These are phyloP conservation scores for Morus bassanus DNA, from an alignment of 2,797 vertebrate genomes.

Conservation along the genomic window DNA sequence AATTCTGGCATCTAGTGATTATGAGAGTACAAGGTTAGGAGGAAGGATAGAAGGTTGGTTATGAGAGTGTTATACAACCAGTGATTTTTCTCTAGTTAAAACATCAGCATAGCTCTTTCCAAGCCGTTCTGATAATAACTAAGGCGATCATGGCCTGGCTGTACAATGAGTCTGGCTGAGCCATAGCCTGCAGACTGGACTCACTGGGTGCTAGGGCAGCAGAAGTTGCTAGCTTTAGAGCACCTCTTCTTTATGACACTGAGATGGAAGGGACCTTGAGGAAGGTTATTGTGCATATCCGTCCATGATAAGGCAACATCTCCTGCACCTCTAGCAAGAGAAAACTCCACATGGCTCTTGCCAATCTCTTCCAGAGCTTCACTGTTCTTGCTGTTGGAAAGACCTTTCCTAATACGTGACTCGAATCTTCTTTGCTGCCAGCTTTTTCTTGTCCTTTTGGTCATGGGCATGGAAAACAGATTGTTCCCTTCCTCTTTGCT, in stretches of 20 bases:
- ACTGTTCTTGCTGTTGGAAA: not conserved
- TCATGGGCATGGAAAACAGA: slow-evolving; percentile 2
- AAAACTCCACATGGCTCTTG: not conserved
- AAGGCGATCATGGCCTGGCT: not conserved
- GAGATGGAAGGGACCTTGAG: not conserved
- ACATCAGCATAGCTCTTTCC: not conserved
- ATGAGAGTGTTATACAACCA: not conserved
- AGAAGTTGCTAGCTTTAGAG: not conserved
- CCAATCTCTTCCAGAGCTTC: not conserved
- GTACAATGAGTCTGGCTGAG: not conserved
- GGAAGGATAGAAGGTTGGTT: not conserved
- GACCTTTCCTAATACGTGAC: not conserved
- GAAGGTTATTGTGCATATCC: not conserved
- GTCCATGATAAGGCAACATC: not conserved
- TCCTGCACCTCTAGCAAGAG: not conserved
- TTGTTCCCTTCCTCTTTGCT: slow-evolving; percentile 20
- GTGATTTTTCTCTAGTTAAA: not conserved
- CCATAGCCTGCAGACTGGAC: not conserved
- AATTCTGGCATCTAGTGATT: not conserved
- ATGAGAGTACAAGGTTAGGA: not conserved
- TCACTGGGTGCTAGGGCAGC: not conserved
- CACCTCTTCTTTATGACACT: not conserved
- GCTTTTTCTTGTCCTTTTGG: slow-evolving; percentile 17
- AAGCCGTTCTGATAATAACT: not conserved
- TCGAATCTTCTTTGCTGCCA: not conserved